Base-by-base conservation (phyloP, 1,140 invertebrate species). In the Drosophila virilis region DNA sequence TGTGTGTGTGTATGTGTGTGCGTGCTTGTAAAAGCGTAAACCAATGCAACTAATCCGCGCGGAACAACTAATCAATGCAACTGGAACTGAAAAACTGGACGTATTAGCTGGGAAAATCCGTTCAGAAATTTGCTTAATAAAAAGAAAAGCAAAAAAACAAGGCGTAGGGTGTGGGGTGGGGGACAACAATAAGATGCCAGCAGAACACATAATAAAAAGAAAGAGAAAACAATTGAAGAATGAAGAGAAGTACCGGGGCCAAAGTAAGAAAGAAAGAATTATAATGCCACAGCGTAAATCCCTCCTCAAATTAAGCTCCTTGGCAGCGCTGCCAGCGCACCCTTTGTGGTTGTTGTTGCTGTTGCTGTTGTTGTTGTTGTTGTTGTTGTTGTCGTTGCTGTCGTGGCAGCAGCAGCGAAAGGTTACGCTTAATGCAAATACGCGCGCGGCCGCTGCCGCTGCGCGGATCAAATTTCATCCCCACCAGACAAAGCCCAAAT, bases 391-490 rank as follows among this genome's bases (percentile, higher is more conserved):
- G 52, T 12, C 64, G 55, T 45, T 51, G 50, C 55, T 74, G 35
- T 55, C 57, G 51, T 35, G 32, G 35, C 52, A 35, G 45, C 40
- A 58, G 64, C 38, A 45, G 55, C 61, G 66, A 76, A 76, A 89
- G 84, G 84, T 84, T 89, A 78, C 84, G 84, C 85, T 89, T 89
- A 89, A 90, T 89, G 84, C 84, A 89, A 89, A 84, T 89, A 83
- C 83, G 76, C 69, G n/a, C 80, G 78, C 76, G 52, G 79, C 71
- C 65, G 77, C 60, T 66, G 66, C 78, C 9, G 58, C 40, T 37
- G 72, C 51, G 69, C 70, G 79, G 90, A 91, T 91, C 90, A 91
- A 91, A 91, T 91, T 91, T 91, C 90, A 91, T 91, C 90, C 90
- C 66, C 81, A 80, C 70, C 90, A 91, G 86, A 88, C 85, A 89